Conservation (phyloP, 2,113 vertebrate species). For the Engystomops pustulosus region DNA sequence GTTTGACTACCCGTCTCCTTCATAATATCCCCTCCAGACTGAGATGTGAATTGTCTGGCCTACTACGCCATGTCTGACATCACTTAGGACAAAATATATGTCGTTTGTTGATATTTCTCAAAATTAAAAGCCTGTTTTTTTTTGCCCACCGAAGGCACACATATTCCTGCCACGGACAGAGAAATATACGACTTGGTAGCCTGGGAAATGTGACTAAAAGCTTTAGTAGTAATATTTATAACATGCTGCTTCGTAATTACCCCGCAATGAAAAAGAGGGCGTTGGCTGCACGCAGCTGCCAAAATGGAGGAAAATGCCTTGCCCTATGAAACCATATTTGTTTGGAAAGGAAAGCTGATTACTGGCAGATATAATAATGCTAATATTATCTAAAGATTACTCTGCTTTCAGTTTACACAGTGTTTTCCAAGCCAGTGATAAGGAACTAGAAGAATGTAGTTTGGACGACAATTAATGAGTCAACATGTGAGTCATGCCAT, state of each 20-base stretch:
- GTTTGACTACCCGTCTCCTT: constrained; percentile 33
- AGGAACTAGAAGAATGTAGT: constrained; percentile 36
- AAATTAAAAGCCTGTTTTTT: constrained; percentile 8
- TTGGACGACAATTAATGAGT: constrained; percentile 27
- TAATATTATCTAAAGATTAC: constrained; percentile 41
- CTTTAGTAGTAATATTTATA: constrained; percentile 60
- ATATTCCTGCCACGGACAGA: constrained; percentile 35
- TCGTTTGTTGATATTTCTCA: constrained; percentile 16
- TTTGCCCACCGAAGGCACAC: not conserved
- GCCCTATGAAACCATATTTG: constrained; percentile 59
- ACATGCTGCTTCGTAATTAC: constrained; percentile 68
- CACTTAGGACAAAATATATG: constrained; percentile 27
- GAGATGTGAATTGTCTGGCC: constrained; percentile 24
- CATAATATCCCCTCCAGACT: constrained; percentile 43
- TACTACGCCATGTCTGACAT: not conserved
- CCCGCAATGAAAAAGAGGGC: constrained; percentile 66
- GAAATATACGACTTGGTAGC: constrained; percentile 64
- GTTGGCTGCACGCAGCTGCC: constrained; percentile 64
- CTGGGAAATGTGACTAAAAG: constrained; percentile 55
- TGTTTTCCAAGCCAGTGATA: constrained; percentile 28
- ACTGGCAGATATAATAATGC: not conserved
- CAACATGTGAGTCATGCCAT: constrained; percentile 25
- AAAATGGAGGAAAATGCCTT: constrained; percentile 65
- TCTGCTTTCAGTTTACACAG: constrained; percentile 25
- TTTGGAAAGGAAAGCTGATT: not conserved